Base-by-base conservation (phyloP, 2,888 invertebrate genomes). In the Hirtodrosophila trivittata region DNA sequence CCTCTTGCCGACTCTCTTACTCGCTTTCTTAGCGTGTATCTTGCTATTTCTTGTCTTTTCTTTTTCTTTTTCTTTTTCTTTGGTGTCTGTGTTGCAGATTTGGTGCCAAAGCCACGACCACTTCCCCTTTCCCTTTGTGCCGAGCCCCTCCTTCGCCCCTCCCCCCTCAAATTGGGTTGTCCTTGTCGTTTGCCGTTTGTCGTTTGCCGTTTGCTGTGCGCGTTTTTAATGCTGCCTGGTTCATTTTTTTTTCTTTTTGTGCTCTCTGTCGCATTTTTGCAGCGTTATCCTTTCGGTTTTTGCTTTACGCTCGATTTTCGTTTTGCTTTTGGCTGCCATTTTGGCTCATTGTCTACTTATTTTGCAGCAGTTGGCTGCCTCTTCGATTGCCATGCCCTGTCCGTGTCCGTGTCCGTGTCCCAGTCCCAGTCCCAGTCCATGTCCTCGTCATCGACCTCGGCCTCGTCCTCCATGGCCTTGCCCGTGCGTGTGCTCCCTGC, bases 331-430 rank as follows among this genome's bases (percentile, higher is more conserved):
- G 71, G 50, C 47, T 75, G 75, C 65, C 72, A 82, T 82, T 78
- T 81, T 66, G 68, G 72, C 86, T 85, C 76, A 72, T 82, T 85
- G 80, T 78, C 80, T 78, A 60, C 76, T 82, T 77, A 82, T 75
- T 75, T 71, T 77, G 59, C 77, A 65, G 75, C 73, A 66, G 56
- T 72, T 72, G 71, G 55, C 64, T 72, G 64, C 60, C 50, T 32
- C 58, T 65, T 75, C 75, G 65, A 75, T 65, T 75, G 75, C 59
- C 63, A 35, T 47, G 37, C 33, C 43, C 35, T 55, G 30, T 46
- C 62, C 42, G 12, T 39, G 39, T 45, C 26, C 49, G 9, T 10
- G 56, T 47, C 39, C 21, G 38, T 38, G 70, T 64, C 35, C 26
- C 26, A 39, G 51, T 21, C 38, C 30, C 30, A 38, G 56, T 41